Percentiles rank a stretch among this genome's conserved stretches.
phyloP scores from a whole-genome alignment of 2,797 vertebrate species.

The Arnoldichthys spilopterus region DNA sequence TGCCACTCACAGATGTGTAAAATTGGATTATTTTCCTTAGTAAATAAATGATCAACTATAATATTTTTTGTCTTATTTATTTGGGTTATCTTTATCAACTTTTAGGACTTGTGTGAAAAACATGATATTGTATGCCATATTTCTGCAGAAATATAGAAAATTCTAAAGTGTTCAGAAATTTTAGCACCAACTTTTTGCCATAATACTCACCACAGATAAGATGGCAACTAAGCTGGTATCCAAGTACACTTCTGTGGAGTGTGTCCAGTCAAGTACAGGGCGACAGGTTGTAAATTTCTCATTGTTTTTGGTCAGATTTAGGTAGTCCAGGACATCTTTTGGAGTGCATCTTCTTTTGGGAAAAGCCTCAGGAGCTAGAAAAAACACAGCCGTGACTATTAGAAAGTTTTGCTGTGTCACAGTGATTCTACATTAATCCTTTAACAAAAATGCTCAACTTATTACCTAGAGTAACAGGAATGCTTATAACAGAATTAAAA shows the following conservation, averaged over 20 bases:
- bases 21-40: no score
- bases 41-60: no score
- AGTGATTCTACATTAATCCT: neutral
- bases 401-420: neutral
- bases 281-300: slow-evolving; percentile 62
- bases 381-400: neutral
- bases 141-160: no score
- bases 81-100: no score
- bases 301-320: slow-evolving; percentile 69
- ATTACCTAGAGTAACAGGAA: neutral
- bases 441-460: neutral
- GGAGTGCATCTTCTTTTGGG: slow-evolving; percentile 66
- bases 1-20: no score
- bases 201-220: slow-evolving; percentile 40
- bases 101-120: no score
- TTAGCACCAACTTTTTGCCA: neutral
- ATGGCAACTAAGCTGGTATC: slow-evolving; percentile 39
- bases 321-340: slow-evolving; percentile 71
- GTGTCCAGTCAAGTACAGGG: slow-evolving; percentile 70
- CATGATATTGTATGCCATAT: no score
- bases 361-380: slow-evolving; percentile 43
- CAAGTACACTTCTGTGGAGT: slow-evolving; percentile 50
- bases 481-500: neutral
- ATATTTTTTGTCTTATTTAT: no score
- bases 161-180: no score